Evolutionary conservation across 1,140 invertebrate genomes (phyloP), one percentile per base, ranked within the genome.

Genomic region (Zophobas atratus): DNA sequence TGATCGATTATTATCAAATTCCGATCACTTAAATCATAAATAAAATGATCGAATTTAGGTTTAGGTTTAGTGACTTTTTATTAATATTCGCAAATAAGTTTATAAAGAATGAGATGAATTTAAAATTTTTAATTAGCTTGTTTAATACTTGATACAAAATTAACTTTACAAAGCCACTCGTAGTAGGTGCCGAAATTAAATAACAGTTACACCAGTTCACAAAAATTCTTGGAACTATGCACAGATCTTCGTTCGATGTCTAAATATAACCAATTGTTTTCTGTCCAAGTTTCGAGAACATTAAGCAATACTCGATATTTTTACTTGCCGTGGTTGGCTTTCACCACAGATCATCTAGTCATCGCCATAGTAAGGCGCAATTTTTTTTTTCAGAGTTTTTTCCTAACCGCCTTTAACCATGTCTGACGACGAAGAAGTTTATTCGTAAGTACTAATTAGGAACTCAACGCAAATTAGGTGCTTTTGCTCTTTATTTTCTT

Each of bases 381-480:
- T 76, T 46, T 71, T 53, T 79, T 74, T 34, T 81, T 81, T 5
- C 78, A 81, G 80, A 76, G 49, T 79, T 81, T 67, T 76, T 63
- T 67, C 60, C 60, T 67, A 78, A 81, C 77, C 70, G 77, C 46
- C 70, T 80, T 77, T 72, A 79, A 79, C 76, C 89, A 92, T 92
- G 92, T 92, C 92, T 89, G 92, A 92, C 88, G 92, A 92, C 86
- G 92, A 92, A 88, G 92, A 92, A 90, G 85, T 86, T 77, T 92
- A 92, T 88, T 92, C 92, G 92, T 92, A 89, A 92, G 92, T 91
- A 87, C 84, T 67, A 43, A 4, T 67, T 67, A 67, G 20, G 20
- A 20, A 32, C 8, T 8, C 0, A 39, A 36, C 1, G 6, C 1
- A 5, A 60, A n/a, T 51, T 46, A 79, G 71, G 81, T 76, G 81